phyloP scores from a whole-genome alignment of 2,113 vertebrate species.

The Serinus canaria region DNA sequence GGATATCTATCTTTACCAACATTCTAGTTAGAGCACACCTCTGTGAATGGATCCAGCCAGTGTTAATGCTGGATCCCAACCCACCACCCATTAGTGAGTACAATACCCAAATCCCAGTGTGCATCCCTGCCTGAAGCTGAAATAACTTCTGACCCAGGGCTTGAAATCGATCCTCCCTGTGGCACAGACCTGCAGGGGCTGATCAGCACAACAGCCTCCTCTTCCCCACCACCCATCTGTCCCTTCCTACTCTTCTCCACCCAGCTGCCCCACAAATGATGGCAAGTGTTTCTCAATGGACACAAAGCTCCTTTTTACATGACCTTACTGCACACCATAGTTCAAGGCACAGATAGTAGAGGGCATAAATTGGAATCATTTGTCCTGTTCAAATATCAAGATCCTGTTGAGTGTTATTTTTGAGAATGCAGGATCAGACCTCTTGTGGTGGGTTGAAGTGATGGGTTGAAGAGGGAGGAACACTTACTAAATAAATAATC shows the following conservation, averaged over 20 bases:
- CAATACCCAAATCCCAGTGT: not conserved
- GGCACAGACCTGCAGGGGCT: not conserved
- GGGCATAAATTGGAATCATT: not conserved
- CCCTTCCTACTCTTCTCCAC: not conserved
- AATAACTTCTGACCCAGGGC: not conserved
- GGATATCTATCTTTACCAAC: not conserved
- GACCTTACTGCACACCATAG: not conserved
- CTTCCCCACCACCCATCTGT: not conserved
- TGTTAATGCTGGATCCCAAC: not conserved
- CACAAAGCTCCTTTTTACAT: not conserved
- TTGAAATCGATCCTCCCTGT: not conserved
- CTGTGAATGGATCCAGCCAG: not conserved
- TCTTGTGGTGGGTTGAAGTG: not conserved
- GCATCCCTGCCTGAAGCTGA: not conserved
- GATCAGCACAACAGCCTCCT: not conserved
- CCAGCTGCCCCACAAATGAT: not conserved
- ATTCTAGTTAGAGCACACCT: not conserved
- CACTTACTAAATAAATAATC: not conserved
- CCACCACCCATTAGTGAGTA: not conserved
- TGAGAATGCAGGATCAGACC: not conserved
- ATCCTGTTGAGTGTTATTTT: not conserved
- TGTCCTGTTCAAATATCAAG: not conserved
- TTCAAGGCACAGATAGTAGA: not conserved
- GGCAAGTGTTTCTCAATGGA: not conserved
- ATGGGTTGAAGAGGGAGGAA: not conserved